Conservation (phyloP, 2,797 vertebrate genomes). For the Halcyon chelicuti region DNA sequence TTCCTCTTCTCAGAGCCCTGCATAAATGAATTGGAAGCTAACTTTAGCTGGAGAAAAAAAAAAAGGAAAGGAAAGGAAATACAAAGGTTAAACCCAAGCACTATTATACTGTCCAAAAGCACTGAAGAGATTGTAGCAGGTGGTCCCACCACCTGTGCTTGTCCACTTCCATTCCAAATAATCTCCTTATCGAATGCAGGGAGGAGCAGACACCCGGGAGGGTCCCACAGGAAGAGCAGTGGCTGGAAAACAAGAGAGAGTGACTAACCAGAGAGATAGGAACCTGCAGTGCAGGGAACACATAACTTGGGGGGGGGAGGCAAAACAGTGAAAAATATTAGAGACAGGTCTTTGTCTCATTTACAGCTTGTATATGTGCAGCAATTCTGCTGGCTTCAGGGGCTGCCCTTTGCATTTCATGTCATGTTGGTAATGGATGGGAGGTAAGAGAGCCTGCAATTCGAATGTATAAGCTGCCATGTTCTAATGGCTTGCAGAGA, state of each 20-base stretch:
- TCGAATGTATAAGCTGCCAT: not conserved
- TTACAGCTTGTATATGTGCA: not conserved
- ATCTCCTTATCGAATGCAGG: slow-evolving; percentile 44
- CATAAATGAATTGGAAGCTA: not conserved
- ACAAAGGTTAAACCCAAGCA: not conserved
- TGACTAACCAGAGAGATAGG: not conserved
- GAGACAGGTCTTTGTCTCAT: not conserved
- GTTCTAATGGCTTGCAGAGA: not conserved
- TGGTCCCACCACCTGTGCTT: slow-evolving; percentile 49
- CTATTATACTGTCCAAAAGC: not conserved
- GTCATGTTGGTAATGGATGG: not conserved
- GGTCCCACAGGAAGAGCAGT: slow-evolving; percentile 29
- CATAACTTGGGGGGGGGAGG: not conserved
- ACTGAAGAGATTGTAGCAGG: slow-evolving; percentile 39
- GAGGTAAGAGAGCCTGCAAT: not conserved
- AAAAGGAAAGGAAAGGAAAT: not conserved
- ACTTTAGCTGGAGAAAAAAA: not conserved
- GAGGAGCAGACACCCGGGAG: slow-evolving; percentile 14
- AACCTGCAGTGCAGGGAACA: not conserved
- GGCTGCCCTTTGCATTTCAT: not conserved
- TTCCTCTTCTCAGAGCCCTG: not conserved
- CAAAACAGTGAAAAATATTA: not conserved
- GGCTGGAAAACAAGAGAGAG: not conserved
- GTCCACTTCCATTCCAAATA: slow-evolving; percentile 33
- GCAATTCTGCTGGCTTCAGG: not conserved